Percentiles rank a stretch among this genome's conserved stretches.
These are phyloP conservation scores for Acanthurus tractus DNA, from an alignment of 2,797 vertebrate species.

Conservation along the genomic window DNA sequence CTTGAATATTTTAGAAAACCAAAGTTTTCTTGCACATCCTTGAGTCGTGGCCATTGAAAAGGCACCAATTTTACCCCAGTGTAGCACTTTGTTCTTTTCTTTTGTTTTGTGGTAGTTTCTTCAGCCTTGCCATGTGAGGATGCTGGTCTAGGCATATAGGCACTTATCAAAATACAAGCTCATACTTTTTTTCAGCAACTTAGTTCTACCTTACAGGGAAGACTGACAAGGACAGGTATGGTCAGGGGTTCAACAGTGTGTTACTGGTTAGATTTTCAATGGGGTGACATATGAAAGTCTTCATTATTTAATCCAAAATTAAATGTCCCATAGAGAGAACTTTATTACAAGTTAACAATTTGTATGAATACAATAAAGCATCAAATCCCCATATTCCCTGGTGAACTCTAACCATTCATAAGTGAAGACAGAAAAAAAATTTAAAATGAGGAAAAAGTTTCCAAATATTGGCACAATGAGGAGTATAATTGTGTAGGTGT, in stretches of 20 bases:
- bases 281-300: background rate
- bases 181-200: constrained; percentile 5
- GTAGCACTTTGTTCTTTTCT: constrained; percentile 19
- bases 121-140: background rate
- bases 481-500: constrained; percentile 21
- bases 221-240: constrained; percentile 1
- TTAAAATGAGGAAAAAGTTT: constrained; percentile 8
- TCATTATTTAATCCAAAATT: constrained; percentile 23
- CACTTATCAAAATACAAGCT: constrained; percentile 36
- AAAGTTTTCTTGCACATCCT: constrained; percentile 20
- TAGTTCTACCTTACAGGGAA: constrained; percentile 2
- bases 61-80: constrained; percentile 11
- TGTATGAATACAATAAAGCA: constrained; percentile 38
- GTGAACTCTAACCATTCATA: constrained; percentile 21
- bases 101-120: constrained; percentile 2
- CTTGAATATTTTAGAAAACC: constrained; percentile 41
- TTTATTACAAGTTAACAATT: constrained; percentile 2
- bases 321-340: constrained; percentile 4
- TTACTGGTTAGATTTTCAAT: constrained; percentile 17
- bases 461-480: constrained; percentile 27
- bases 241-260: constrained; percentile 6
- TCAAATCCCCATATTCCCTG: background rate
- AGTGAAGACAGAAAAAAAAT: background rate
- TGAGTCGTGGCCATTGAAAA: constrained; percentile 5
- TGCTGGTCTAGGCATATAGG: constrained; percentile 23